Evolutionary conservation across 2,797 vertebrate species (phyloP).

Genomic region (Pempheris klunzingeri): DNA sequence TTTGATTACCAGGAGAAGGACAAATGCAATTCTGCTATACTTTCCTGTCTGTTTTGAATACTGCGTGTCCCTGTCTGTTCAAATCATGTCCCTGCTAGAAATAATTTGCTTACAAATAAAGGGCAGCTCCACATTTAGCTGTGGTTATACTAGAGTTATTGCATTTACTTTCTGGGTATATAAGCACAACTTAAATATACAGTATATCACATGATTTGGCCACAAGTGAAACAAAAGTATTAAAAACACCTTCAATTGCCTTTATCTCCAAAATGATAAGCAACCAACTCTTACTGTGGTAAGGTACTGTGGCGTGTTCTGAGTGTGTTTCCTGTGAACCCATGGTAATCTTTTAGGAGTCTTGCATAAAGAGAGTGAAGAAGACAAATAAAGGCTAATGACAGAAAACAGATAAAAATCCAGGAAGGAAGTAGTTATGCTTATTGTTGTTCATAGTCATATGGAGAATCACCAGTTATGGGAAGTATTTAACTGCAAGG

Average conservation of each 20-base stretch:
- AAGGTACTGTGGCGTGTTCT: background rate
- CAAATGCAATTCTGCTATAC: constrained; percentile 47
- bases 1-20: constrained; percentile 61
- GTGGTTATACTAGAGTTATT: background rate
- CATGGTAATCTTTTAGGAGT: background rate
- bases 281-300: background rate
- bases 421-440: background rate
- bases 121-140: constrained; percentile 29
- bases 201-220: background rate
- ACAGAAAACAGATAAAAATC: constrained; percentile 3
- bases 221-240: background rate
- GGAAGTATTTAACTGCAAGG: background rate
- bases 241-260: constrained; percentile 1
- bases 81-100: constrained; percentile 41
- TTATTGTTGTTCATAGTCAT: background rate
- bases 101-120: constrained; percentile 50
- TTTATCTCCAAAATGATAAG: background rate
- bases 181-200: background rate
- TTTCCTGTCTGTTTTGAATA: constrained; percentile 52
- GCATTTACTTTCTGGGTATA: background rate
- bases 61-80: constrained; percentile 43
- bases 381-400: background rate
- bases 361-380: too few relatives aligned
- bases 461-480: background rate
- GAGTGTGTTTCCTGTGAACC: constrained; percentile 3